These are phyloP conservation scores for Catonia carolina DNA, from an alignment of 2,888 invertebrate genomes.

Conservation along the genomic window DNA sequence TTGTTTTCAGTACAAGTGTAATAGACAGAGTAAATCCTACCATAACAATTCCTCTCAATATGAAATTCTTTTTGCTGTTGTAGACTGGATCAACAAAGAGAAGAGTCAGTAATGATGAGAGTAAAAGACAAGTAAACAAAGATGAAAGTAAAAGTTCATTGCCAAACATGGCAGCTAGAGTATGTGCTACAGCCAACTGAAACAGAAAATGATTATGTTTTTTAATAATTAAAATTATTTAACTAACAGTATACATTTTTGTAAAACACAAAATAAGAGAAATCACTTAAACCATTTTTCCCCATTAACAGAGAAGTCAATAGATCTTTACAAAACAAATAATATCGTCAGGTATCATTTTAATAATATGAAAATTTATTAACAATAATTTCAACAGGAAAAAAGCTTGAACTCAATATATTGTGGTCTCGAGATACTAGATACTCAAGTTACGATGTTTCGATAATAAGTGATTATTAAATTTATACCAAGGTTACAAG, in stretches of 20 bases:
- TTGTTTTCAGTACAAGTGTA: slow-evolving; percentile 45
- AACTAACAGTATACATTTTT: neutral
- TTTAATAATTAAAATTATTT: neutral
- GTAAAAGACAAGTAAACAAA: slow-evolving; percentile 39
- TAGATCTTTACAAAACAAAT: no score
- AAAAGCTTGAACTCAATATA: no score
- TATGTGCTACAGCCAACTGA: slow-evolving; percentile 43
- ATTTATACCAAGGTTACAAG: no score
- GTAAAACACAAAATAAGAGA: no score
- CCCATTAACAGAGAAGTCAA: no score
- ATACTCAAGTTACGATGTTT: no score
- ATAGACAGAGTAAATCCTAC: slow-evolving; percentile 30
- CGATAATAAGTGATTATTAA: no score
- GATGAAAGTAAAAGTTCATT: slow-evolving; percentile 52
- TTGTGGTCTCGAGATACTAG: no score
- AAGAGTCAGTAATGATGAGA: slow-evolving; percentile 34
- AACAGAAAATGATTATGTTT: slow-evolving; percentile 24
- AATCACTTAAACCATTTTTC: no score
- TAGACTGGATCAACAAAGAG: slow-evolving; percentile 30
- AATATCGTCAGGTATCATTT: no score
- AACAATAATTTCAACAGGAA: no score
- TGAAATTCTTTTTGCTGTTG: slow-evolving; percentile 23
- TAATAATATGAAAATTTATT: no score
- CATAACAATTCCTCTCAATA: slow-evolving; percentile 27
- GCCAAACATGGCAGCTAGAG: slow-evolving; percentile 48